Conservation (phyloP, 1,140 invertebrate species). For the Archegozetes longisetosus region DNA sequence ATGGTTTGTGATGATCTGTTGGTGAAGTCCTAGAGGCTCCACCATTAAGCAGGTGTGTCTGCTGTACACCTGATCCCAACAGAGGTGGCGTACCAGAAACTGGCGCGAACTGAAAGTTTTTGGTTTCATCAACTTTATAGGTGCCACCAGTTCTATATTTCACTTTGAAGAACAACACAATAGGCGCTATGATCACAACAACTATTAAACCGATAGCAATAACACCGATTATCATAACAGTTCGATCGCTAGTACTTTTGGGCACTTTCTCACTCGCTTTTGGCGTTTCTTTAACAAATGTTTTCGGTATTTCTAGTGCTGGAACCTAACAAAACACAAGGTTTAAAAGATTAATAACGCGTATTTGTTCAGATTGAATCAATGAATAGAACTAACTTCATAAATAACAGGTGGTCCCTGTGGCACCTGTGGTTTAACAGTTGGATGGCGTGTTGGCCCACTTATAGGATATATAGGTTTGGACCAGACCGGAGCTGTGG, state of each 20-base stretch:
- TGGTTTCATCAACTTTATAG: conserved; percentile 50
- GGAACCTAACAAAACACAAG: no score
- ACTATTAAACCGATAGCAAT: conserved; percentile 78
- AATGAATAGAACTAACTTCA: neutral
- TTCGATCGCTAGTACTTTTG: conserved; percentile 28
- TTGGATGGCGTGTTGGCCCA: neutral
- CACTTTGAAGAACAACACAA: conserved; percentile 57
- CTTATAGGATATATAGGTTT: conserved; percentile 5
- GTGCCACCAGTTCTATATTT: conserved; percentile 59
- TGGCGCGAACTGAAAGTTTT: conserved; percentile 30
- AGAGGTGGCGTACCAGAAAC: conserved; percentile 24
- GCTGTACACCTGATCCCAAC: neutral
- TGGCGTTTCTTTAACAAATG: conserved; percentile 16
- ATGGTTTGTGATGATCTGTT: neutral
- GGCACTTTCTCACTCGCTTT: conserved; percentile 1
- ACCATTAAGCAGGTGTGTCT: conserved; percentile 4
- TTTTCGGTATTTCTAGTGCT: neutral
- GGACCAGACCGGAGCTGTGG: conserved; percentile 1
- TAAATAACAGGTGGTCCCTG: conserved; percentile 5
- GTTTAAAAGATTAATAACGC: no score
- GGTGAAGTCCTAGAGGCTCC: conserved; percentile 6
- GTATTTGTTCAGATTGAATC: no score
- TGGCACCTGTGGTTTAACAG: neutral
- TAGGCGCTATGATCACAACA: conserved; percentile 70
- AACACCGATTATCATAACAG: conserved; percentile 59